A percentile compares a stretch with the other conserved stretches of the same genome.
These are phyloP conservation scores for Temnopleurus reevesii DNA, from an alignment of 53 echinoderm and acorn worm genomes.

Conservation along the genomic window DNA sequence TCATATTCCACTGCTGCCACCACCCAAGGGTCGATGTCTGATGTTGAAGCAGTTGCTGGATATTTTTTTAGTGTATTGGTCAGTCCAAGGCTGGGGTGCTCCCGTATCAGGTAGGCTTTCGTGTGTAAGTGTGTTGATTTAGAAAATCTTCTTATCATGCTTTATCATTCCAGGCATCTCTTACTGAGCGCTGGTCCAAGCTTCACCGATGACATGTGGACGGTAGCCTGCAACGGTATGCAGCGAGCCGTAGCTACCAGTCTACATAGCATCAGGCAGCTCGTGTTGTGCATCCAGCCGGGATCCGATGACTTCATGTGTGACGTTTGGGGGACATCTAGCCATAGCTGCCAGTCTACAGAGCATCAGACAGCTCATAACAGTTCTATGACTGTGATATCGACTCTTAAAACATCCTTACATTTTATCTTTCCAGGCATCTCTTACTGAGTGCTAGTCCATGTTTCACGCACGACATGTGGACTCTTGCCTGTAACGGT, in stretches of 20 bases:
- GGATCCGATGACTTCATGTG: constrained; percentile 98
- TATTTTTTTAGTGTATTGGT: constrained; percentile 93
- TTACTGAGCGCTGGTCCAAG: constrained; percentile 89
- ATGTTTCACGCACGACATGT: constrained; percentile 92
- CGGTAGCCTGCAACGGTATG: constrained; percentile 94
- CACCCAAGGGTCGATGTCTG: constrained; percentile 73
- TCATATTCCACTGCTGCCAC: constrained; percentile 45
- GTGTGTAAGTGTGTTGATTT: not conserved
- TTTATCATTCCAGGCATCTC: constrained; percentile 74
- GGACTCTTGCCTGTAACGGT: constrained; percentile 95
- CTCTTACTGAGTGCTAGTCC: constrained; percentile 92
- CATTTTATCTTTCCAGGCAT: constrained; percentile 75
- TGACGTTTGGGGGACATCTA: no score
- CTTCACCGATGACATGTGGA: constrained; percentile 98
- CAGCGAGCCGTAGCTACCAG: constrained; percentile 95
- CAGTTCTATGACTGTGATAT: no score
- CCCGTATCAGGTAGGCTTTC: constrained; percentile 84
- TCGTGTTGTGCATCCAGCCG: constrained; percentile 95
- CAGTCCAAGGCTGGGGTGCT: constrained; percentile 95
- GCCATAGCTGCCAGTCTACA: no score
- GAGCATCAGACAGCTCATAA: no score
- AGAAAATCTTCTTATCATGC: no score
- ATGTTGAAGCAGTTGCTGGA: constrained; percentile 94
- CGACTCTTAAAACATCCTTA: no score
- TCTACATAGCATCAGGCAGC: constrained; percentile 83